Conservation (phyloP, 2,888 invertebrate species). For the Tetragnatha montana region DNA sequence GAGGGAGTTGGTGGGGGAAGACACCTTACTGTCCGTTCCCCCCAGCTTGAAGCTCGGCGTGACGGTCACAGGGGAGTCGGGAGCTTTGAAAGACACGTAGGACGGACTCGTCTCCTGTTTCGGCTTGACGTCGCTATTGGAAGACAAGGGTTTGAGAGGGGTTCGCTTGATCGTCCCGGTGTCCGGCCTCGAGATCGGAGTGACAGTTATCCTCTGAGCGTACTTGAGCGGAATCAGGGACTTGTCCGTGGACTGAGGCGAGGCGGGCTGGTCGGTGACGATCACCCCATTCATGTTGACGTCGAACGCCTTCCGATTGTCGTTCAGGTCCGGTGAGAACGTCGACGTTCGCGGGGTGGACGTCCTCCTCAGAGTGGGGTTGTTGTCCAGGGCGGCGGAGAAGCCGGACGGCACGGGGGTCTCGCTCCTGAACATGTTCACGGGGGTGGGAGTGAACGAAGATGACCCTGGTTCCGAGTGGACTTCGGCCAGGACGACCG, state of each 20-base stretch:
- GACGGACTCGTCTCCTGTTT: constrained; percentile 33
- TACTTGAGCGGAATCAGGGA: constrained; percentile 69
- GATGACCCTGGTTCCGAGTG: constrained; percentile 28
- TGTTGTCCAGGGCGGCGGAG: constrained; percentile 3
- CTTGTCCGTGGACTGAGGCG: constrained; percentile 30
- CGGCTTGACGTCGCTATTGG: not conserved
- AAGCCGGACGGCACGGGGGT: constrained; percentile 60
- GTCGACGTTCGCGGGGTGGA: constrained; percentile 53
- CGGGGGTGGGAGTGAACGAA: not conserved
- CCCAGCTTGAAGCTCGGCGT: constrained; percentile 22
- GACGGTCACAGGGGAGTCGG: constrained; percentile 54
- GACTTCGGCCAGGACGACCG: constrained; percentile 26
- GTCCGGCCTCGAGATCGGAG: constrained; percentile 71
- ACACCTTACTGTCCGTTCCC: not conserved
- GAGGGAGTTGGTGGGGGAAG: constrained; percentile 46
- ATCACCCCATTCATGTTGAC: not conserved
- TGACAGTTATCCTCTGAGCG: constrained; percentile 71
- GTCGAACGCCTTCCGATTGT: not conserved
- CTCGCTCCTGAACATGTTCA: constrained; percentile 66
- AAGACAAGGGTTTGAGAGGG: constrained; percentile 22
- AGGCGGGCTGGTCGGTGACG: constrained; percentile 6
- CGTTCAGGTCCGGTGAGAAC: constrained; percentile 46
- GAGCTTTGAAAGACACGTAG: constrained; percentile 49
- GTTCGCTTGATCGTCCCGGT: constrained; percentile 54
- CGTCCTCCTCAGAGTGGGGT: not conserved